Conservation (phyloP, 2,888 invertebrate species). For the Sarcophaga subvicina region DNA sequence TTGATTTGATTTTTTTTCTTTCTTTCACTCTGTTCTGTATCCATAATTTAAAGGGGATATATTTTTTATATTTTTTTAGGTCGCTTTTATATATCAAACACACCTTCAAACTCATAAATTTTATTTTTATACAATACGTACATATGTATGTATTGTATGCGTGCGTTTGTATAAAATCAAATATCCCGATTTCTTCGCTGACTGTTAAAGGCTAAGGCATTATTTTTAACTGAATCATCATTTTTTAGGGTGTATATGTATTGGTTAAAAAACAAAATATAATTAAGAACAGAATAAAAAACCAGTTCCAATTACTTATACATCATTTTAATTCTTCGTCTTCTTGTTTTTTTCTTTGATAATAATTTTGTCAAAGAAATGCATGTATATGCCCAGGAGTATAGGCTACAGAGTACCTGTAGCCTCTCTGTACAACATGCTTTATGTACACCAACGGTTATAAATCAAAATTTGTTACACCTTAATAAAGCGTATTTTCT, state of each 20-base stretch:
- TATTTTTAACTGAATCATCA: slow-evolving; percentile 65
- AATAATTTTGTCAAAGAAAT: slow-evolving; percentile 42
- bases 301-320: slow-evolving; percentile 20
- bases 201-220: slow-evolving; percentile 56
- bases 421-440: no score
- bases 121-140: slow-evolving; percentile 56
- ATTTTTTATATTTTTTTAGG: no score
- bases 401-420: no score
- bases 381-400: not conserved
- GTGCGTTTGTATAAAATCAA: no score
- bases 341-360: slow-evolving; percentile 42
- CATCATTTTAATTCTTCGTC: not conserved
- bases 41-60: no score
- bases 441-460: not conserved
- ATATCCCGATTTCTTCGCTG: not conserved
- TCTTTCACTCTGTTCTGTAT: slow-evolving; percentile 1
- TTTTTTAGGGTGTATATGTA: not conserved
- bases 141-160: no score
- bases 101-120: slow-evolving; percentile 67
- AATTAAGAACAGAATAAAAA: slow-evolving; percentile 31
- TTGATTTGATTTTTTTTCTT: not conserved
- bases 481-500: slow-evolving; percentile 38
- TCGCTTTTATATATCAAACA: slow-evolving; percentile 36
- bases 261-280: slow-evolving; percentile 18
- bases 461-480: slow-evolving; percentile 66